Evolutionary conservation across 2,888 invertebrate species (phyloP).

Genomic region (Rhagonycha fulva): DNA sequence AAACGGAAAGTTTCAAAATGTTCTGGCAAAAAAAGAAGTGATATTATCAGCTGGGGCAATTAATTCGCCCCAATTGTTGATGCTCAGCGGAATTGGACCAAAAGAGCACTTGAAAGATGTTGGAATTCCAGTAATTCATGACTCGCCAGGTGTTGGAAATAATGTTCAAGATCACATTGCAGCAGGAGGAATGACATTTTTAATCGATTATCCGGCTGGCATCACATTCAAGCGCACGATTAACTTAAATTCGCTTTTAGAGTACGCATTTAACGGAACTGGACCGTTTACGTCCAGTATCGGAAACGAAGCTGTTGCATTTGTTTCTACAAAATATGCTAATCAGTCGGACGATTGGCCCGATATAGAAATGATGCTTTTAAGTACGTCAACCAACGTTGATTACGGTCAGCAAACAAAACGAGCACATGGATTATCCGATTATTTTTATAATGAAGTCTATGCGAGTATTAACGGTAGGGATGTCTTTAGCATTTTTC

Average conservation of each 20-base stretch:
- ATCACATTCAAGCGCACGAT: conserved; percentile 80
- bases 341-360: conserved; percentile 89
- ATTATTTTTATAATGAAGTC: conserved; percentile 80
- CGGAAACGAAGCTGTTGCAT: conserved; percentile 86
- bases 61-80: conserved; percentile 87
- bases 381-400: conserved; percentile 79
- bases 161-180: conserved; percentile 92
- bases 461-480: conserved; percentile 72
- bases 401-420: conserved; percentile 80
- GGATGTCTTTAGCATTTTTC: conserved; percentile 82
- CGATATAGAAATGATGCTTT: conserved; percentile 89
- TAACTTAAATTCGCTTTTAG: conserved; percentile 79
- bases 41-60: conserved; percentile 89
- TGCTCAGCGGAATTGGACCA: conserved; percentile 88
- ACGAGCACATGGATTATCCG: conserved; percentile 78
- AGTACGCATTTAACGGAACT: conserved; percentile 82
- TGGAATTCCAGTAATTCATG: conserved; percentile 73
- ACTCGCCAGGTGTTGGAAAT: conserved; percentile 82
- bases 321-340: conserved; percentile 87
- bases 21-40: conserved; percentile 77
- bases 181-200: conserved; percentile 80
- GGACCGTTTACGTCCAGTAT: conserved; percentile 87
- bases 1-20: conserved; percentile 64
- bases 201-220: conserved; percentile 79
- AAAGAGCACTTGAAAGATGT: conserved; percentile 71